Percentiles rank a stretch among this genome's conserved stretches.
phyloP scores from a whole-genome alignment of 2,113 vertebrate species.

The Ovis aries region ARS-UI_Ramb_v3.0 NC_056071.1:12521501-12522000 shows the following conservation, averaged over 20 bases:
- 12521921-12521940: background rate
- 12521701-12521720: background rate
- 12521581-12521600: background rate
- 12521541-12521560: background rate
- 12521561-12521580: background rate
- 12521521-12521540: background rate
- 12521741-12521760: background rate
- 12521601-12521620: background rate
- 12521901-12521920: background rate
- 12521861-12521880: background rate
- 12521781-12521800: background rate
- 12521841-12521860: background rate
- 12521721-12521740: background rate
- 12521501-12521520: background rate
- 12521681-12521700: background rate
- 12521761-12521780: background rate
- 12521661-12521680: background rate
- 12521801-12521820: fast-evolving
- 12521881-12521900: background rate
- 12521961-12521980: background rate
- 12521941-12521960: background rate
- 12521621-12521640: background rate
- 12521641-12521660: background rate
- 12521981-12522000: background rate
- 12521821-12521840: background rate